phyloP scores from a whole-genome alignment of 2,113 vertebrate genomes.

The Pitta sordida region DNA sequence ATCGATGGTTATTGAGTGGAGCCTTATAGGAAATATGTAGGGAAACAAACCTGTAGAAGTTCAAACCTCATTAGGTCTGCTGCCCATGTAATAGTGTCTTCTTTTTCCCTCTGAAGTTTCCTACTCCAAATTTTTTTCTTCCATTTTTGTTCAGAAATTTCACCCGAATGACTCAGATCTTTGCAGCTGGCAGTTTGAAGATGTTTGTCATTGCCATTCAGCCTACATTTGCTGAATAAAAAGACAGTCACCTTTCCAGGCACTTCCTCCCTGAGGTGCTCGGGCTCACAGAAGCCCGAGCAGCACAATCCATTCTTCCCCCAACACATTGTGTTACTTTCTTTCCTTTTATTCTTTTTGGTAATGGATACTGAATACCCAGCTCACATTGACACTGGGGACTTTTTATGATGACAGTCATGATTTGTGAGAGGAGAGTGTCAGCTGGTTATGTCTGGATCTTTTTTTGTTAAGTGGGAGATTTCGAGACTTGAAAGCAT shows the following conservation, averaged over 20 bases:
- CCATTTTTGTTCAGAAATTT: constrained; percentile 2
- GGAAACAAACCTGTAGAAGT: background rate
- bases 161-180: background rate
- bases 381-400: background rate
- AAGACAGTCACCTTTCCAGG: background rate
- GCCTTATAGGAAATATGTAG: background rate
- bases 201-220: background rate
- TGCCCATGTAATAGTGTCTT: background rate
- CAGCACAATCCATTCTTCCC: background rate
- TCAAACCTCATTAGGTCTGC: background rate
- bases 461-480: background rate
- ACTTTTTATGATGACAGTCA: background rate
- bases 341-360: background rate
- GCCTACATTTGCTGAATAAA: background rate
- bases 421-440: background rate
- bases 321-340: background rate
- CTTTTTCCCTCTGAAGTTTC: background rate
- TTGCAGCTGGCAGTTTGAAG: background rate
- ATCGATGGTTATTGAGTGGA: background rate
- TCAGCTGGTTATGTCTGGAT: background rate
- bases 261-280: background rate
- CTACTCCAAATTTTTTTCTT: background rate
- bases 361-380: background rate
- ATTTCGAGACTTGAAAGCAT: background rate
- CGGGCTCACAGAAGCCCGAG: background rate